Base-by-base conservation (phyloP, 2,113 vertebrate genomes). In the Progne subis region DNA sequence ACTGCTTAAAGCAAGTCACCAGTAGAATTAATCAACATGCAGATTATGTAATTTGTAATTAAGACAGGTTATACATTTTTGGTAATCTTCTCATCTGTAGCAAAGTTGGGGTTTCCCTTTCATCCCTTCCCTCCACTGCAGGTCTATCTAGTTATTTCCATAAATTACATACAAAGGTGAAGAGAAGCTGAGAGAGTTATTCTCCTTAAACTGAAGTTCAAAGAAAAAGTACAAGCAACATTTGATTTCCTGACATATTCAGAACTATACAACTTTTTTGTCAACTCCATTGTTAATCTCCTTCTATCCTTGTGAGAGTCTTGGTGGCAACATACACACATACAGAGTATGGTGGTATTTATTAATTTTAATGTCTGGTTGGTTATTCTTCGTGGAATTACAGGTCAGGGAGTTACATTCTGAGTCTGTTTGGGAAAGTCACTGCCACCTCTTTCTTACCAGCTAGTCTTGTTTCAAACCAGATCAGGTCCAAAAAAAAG, bases 1-100 rank as follows among this genome's bases (percentile, higher is more conserved):
- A 76, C 28, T 86, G 31, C 29, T 94, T 57, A 95, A 92, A 71
- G 46, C 6, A 32, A 94, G 15, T 94, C 83, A 71, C 60, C 18
- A 29, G 52, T 34, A 90, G 52, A 96, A 94, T 90, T 37, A 90
- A 87, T 82, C 6, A 14, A 37, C 23, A 74, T 86, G 59, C 20
- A 69, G 41, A 92, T 84, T 89, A 82, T 74, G 46, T 88, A 1
- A 77, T 53, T 81, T 75, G 43, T 79, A 94, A 74, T 71, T 82
- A 94, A 94, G 31, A 68, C 14, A 23, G 10, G 8, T 77, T 92
- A 71, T 17, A 68, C 12, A 65, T 39, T 65, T 76, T 93, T 90
- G 55, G 17, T 94, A 50, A 26, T 64, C 43, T 83, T 92, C 53
- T 94, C 49, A 92, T 76, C 18, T 56, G 25, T 85, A 70, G 32